Percentiles rank a stretch among this genome's conserved stretches.
These are phyloP conservation scores for Gortyna flavago DNA, from an alignment of 2,888 invertebrate species.

Conservation along the genomic window DNA sequence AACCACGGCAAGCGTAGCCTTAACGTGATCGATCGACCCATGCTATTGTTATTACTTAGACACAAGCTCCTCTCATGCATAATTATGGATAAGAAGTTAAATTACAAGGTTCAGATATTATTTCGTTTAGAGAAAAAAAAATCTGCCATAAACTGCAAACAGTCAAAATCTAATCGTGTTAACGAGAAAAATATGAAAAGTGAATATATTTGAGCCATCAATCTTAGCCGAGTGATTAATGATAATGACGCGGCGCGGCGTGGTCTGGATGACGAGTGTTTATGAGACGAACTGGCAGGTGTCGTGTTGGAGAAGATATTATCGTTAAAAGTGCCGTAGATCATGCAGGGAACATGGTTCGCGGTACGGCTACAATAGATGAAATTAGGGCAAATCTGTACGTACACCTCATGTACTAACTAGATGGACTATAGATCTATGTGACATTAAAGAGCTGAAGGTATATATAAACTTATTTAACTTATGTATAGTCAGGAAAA, in stretches of 20 bases:
- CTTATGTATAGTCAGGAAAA: background rate
- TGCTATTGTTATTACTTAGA: too few relatives aligned
- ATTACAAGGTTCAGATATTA: background rate
- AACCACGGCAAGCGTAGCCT: too few relatives aligned
- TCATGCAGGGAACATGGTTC: constrained; percentile 15
- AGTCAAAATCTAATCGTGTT: constrained; percentile 36
- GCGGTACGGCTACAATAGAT: background rate
- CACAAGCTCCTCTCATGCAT: too few relatives aligned
- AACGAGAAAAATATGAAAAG: constrained; percentile 65
- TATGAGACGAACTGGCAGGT: constrained; percentile 56
- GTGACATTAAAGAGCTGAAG: background rate
- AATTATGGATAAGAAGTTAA: background rate
- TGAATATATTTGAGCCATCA: constrained; percentile 68
- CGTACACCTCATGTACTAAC: background rate
- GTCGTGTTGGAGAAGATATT: constrained; percentile 36
- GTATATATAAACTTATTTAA: background rate
- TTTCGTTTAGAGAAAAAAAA: background rate
- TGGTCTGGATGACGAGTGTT: constrained; percentile 64
- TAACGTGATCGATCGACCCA: too few relatives aligned
- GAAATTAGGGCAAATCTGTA: constrained; percentile 13
- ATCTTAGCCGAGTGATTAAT: constrained; percentile 74
- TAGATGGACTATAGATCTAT: background rate
- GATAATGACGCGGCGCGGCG: constrained; percentile 65
- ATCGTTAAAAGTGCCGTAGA: constrained; percentile 27
- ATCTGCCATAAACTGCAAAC: constrained; percentile 9